A percentile compares a stretch with the other conserved stretches of the same genome.
phyloP scores from a whole-genome alignment of 2,797 vertebrate species.

The Anguilla pacifica region DNA sequence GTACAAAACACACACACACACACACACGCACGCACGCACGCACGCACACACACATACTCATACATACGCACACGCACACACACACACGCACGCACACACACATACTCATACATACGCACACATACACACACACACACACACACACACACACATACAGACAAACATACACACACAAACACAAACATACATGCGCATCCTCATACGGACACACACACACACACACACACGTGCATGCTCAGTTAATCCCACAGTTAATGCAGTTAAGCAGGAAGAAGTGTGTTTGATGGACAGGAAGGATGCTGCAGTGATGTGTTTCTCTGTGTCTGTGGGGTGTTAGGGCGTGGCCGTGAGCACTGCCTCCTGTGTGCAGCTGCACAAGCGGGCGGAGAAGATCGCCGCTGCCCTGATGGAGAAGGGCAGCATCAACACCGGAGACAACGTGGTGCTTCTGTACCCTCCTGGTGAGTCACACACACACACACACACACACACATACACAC shows the following conservation, averaged over 20 bases:
- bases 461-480: slow-evolving; percentile 66
- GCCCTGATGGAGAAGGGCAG: slow-evolving; percentile 92
- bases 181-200: too few species aligned
- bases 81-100: background rate
- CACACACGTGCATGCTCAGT: too few species aligned
- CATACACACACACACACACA: too few species aligned
- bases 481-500: too few species aligned
- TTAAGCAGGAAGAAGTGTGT: too few species aligned
- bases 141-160: too few species aligned
- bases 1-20: slow-evolving; percentile 61
- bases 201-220: too few species aligned
- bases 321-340: slow-evolving; percentile 73
- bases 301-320: background rate
- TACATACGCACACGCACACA: too few species aligned
- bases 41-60: background rate
- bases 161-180: too few species aligned
- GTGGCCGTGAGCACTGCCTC: slow-evolving; percentile 88
- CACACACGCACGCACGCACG: background rate
- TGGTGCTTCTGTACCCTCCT: slow-evolving; percentile 96
- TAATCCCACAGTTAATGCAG: too few species aligned
- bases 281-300: too few species aligned
- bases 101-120: too few species aligned
- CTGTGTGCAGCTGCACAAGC: slow-evolving; percentile 93
- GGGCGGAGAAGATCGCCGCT: slow-evolving; percentile 91
- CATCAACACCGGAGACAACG: slow-evolving; percentile 96